A percentile compares a stretch with the other conserved stretches of the same genome.
Evolutionary conservation across 2,113 vertebrate genomes (phyloP).

Genomic region (Motacilla alba): DNA sequence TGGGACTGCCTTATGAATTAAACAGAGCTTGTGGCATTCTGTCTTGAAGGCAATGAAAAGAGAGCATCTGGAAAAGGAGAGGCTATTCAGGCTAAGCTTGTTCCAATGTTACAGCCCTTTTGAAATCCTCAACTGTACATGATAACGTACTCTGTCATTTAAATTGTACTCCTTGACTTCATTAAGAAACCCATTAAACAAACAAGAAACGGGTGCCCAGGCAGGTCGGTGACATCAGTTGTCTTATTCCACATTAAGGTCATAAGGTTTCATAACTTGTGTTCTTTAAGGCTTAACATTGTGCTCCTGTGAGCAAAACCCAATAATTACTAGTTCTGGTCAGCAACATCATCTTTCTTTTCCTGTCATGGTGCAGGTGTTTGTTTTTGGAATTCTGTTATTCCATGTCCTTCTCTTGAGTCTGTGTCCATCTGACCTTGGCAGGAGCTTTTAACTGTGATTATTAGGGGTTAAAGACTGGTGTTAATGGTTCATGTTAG

Average conservation of each 20-base stretch:
- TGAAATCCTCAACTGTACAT: not conserved
- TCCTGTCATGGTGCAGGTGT: not conserved
- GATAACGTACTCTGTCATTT: rapidly evolving
- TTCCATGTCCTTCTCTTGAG: not conserved
- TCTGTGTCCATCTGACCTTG: not conserved
- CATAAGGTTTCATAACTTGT: not conserved
- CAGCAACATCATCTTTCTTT: not conserved
- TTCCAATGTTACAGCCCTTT: not conserved
- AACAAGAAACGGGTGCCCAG: rapidly evolving
- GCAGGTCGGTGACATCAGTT: not conserved
- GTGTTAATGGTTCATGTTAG: not conserved
- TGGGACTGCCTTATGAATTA: rapidly evolving
- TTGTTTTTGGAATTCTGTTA: not conserved
- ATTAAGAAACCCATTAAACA: not conserved
- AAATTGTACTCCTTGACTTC: not conserved
- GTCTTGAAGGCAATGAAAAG: too few relatives aligned
- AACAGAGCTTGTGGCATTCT: not conserved
- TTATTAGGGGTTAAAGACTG: not conserved
- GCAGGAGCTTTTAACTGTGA: rapidly evolving
- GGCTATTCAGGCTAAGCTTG: not conserved
- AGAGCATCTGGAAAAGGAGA: not conserved
- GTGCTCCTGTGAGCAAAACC: not conserved
- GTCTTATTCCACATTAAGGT: not conserved
- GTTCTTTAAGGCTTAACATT: not conserved
- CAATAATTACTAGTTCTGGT: not conserved